phyloP scores from a whole-genome alignment of 1,140 invertebrate genomes.

The Drosophila paulistorum region DNA sequence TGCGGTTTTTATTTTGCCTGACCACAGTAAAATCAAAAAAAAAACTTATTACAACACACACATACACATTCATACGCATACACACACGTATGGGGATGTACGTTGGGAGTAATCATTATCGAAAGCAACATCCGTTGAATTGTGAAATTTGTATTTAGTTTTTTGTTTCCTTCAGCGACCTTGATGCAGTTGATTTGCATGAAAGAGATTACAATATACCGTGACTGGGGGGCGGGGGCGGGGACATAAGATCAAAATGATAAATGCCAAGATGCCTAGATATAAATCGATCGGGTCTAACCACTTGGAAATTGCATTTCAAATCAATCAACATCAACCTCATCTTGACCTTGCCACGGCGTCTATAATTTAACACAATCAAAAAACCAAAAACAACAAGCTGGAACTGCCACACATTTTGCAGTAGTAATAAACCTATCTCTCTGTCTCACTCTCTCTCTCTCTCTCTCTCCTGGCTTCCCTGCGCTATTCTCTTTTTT shows the following conservation, averaged over 20 bases:
- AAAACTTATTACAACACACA: conserved; percentile 52
- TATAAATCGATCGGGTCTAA: neutral
- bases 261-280: neutral
- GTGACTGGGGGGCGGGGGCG: too few species aligned
- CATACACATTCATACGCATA: neutral
- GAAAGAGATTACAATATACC: neutral
- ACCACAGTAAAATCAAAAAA: conserved; percentile 33
- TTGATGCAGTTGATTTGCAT: conserved; percentile 19
- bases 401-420: conserved; percentile 51
- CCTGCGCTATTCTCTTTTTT: too few species aligned
- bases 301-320: conserved; percentile 59
- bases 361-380: conserved; percentile 58
- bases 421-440: conserved; percentile 21
- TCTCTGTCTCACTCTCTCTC: conserved; percentile 30
- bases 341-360: conserved; percentile 67
- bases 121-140: conserved; percentile 11
- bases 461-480: neutral
- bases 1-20: conserved; percentile 57
- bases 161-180: neutral
- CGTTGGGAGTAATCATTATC: conserved; percentile 1
- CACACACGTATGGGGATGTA: neutral
- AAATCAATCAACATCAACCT: conserved; percentile 77
- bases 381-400: conserved; percentile 26
- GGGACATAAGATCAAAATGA: neutral
- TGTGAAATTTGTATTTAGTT: conserved; percentile 1